phyloP scores from a whole-genome alignment of 2,888 invertebrate genomes.

The Theodoxus fluviatilis region DNA sequence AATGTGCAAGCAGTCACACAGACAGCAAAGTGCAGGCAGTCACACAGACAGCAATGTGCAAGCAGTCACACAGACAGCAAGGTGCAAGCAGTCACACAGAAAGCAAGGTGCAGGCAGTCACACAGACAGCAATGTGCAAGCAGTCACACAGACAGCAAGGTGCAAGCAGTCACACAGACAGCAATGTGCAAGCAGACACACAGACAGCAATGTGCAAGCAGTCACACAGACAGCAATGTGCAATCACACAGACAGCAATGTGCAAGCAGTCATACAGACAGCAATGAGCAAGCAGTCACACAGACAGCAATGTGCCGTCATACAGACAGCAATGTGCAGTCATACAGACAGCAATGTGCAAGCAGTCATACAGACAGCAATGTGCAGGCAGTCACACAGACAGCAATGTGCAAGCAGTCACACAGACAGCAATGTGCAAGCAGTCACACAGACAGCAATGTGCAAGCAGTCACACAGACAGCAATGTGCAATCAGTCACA shows the following conservation, averaged over 20 bases:
- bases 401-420: neutral
- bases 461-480: neutral
- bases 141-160: neutral
- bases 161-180: neutral
- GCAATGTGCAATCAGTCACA: neutral
- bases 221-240: neutral
- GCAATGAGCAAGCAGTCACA: too few species aligned
- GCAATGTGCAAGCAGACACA: neutral
- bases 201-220: too few species aligned
- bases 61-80: neutral
- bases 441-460: neutral
- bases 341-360: neutral
- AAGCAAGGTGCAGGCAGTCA: too few species aligned
- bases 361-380: neutral
- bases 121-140: neutral
- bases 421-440: neutral
- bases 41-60: neutral
- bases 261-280: neutral
- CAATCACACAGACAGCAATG: neutral
- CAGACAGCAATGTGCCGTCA: neutral
- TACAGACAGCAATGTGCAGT: neutral
- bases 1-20: too few species aligned
- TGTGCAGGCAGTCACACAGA: too few species aligned
- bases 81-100: neutral
- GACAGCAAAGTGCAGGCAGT: neutral